Evolutionary conservation across 2,888 invertebrate genomes (phyloP), one percentile per base, ranked within the genome.

Genomic region (Nomada ferruginata): DNA sequence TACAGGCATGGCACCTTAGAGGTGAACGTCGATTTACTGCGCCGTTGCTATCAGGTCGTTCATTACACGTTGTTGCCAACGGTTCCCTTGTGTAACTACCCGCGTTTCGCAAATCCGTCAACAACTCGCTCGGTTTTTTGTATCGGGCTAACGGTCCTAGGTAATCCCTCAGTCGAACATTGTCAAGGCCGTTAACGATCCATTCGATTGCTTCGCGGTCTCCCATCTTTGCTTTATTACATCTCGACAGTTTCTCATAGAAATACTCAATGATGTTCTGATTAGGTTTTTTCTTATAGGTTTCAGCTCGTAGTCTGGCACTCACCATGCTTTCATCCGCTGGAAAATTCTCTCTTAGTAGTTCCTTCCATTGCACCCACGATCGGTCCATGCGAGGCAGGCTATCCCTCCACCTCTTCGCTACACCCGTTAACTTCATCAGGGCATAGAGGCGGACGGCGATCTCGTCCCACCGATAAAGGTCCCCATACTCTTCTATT

Each of bases 331-430:
- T 76, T 42, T 71, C 59, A 36, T 23, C 66, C 4, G 20, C 42
- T 4, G 68, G 29, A 15, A 68, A 68, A 42, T 68, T 55, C 23
- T 68, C 29, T 52, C 69, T 29, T 18, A 76, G 7, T 7, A 52
- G 11, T 2, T 23, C 52, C n/a, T 65, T 36, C 52, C 52, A 65
- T n/a, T 61, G 65, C 7, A 36, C 13, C 60, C 76, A 64, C 18
- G 64, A 18, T 29, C 53, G 44, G 23, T 70, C 13, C 53, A 70
- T 64, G n/a, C 64, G 69, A 26, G 79, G 76, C 18, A 87, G 59
- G n/a, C 87, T 87, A 57, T 89, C 87, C 42, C 85, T 63, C 88
- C 89, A 88, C 52, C 69, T 81, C 76, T 61, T 82, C 10, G 89
- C 87, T n/a, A n/a, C n/a, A n/a, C n/a, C n/a, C n/a, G n/a, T n/a